These are phyloP conservation scores for Microctonus brassicae DNA, from an alignment of 2,888 invertebrate species.

Conservation along the genomic window DNA sequence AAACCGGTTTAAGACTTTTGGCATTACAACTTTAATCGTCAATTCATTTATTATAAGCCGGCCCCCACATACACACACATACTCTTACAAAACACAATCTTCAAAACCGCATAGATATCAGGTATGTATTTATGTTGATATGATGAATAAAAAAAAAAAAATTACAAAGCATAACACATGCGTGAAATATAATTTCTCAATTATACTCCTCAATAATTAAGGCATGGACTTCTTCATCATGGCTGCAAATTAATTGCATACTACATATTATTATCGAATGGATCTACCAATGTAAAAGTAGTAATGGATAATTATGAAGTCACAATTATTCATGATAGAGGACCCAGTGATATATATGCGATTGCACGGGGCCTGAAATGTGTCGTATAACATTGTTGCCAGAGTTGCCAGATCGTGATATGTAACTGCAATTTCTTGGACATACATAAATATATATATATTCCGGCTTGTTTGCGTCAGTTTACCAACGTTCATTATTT, in stretches of 20 bases:
- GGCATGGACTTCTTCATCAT: background rate
- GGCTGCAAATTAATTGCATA: background rate
- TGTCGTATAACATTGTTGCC: slow-evolving; percentile 51
- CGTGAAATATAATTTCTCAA: background rate
- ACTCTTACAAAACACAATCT: too few species aligned
- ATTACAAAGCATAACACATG: background rate
- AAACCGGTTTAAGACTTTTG: too few species aligned
- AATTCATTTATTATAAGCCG: too few species aligned
- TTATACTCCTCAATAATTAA: background rate
- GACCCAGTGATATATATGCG: background rate
- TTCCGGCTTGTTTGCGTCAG: slow-evolving; percentile 46
- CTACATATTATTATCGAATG: background rate
- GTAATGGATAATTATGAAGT: background rate
- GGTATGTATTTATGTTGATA: too few species aligned
- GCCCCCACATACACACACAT: too few species aligned
- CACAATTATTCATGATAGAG: background rate
- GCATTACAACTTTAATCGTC: too few species aligned
- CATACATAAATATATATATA: slow-evolving; percentile 40
- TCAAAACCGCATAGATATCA: too few species aligned
- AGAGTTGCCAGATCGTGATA: slow-evolving; percentile 59
- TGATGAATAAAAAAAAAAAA: background rate
- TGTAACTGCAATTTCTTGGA: slow-evolving; percentile 43
- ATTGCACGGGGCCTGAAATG: slow-evolving; percentile 1
- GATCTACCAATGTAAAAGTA: background rate
- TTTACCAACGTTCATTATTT: slow-evolving; percentile 19